These are phyloP conservation scores for Enoplosus armatus DNA, from an alignment of 2,797 vertebrate species.

Conservation along the genomic window DNA sequence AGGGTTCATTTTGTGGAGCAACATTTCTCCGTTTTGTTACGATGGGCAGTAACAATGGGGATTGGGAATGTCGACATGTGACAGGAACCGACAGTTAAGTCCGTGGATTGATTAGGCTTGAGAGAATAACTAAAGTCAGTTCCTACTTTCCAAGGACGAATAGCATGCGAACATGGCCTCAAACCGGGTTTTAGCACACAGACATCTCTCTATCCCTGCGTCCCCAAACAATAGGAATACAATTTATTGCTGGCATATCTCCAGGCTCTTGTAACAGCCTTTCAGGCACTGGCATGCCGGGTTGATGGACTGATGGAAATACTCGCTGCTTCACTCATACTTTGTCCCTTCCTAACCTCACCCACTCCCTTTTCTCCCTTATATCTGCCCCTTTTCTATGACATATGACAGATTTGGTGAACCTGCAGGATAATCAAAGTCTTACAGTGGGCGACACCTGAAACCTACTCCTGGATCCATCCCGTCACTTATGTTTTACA, in stretches of 20 bases:
- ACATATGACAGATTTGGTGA: slow-evolving; percentile 53
- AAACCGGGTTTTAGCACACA: slow-evolving; percentile 36
- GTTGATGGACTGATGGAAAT: slow-evolving; percentile 61
- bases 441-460: no score
- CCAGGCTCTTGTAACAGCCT: slow-evolving; percentile 38
- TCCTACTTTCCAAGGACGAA: not conserved
- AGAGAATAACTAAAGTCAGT: not conserved
- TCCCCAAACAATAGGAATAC: slow-evolving; percentile 47
- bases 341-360: slow-evolving; percentile 39
- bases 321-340: slow-evolving; percentile 29
- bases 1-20: no score
- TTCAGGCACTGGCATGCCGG: slow-evolving; percentile 21
- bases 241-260: slow-evolving; percentile 52
- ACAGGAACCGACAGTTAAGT: no score
- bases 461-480: no score
- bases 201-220: slow-evolving; percentile 21
- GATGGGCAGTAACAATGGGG: no score
- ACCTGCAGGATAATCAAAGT: slow-evolving; percentile 52
- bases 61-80: no score
- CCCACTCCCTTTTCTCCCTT: slow-evolving; percentile 5
- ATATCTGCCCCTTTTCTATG: slow-evolving; percentile 36
- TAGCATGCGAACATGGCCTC: slow-evolving; percentile 6
- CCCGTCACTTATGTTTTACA: no score
- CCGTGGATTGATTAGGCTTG: no score
- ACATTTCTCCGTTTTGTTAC: no score